Base-by-base conservation (phyloP, 2,113 vertebrate species). In the Lonchura striata region DNA sequence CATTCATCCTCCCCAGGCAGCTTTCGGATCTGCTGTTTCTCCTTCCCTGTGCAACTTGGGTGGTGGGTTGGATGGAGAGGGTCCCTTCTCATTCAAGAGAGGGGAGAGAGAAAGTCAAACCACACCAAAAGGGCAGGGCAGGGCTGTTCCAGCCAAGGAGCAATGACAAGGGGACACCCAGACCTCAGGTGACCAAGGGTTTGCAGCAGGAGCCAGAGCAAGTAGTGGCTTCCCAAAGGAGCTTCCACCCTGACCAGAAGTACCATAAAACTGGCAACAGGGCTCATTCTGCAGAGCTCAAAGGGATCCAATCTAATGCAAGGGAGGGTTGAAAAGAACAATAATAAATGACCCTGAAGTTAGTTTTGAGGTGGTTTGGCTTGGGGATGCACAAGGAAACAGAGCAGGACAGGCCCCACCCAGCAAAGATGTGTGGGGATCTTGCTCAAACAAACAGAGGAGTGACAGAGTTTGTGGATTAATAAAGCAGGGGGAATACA, bases 131-230 rank as follows among this genome's bases (percentile, higher is more conserved):
- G 30, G 75, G 28, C 70, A 41, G 4, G 33, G 39, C 42, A 90
- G 66, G 68, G 39, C 39, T 54, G 33, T 10, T 54, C 27, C 42
- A 75, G 60, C n/a, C 61, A 37, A 63, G 63, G 35, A 81, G 78
- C 0, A 0, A 10, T 7, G 31, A 24, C 27, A 57, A 61, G 47
- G 41, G 17, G 31, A 50, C 65, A n/a, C 82, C 23, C n/a, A 54
- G 22, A 49, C 25, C 79, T 31, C 2, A 0, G 18, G 31, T 52
- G 59, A 37, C 3, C 27, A 10, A 53, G 41, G 78, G 35, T 28
- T 24, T 66, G 64, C 28, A 42, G 59, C 31, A 42, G 78, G 7
- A 82, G 20, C 54, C 7, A 7, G 46, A 81, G 60, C 15, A 18
- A 74, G 64, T 53, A n/a, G 33, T 1, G 31, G 11, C 16, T 82